A percentile compares a stretch with the other conserved stretches of the same genome.
Conservation (phyloP, 2,113 vertebrate species). For the Nerophis ophidion region DNA sequence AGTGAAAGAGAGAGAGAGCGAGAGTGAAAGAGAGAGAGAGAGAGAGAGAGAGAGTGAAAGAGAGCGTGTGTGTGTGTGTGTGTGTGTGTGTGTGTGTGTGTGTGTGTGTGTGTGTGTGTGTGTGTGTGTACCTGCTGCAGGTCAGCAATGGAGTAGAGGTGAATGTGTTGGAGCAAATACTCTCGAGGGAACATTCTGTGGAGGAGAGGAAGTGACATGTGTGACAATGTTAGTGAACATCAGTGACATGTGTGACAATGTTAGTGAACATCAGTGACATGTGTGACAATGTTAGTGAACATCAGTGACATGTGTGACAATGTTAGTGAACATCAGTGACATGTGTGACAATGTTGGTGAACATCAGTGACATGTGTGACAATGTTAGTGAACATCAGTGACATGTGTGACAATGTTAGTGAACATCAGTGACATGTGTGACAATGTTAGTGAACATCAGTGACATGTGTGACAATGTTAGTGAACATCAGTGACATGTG, state of each 20-base stretch:
- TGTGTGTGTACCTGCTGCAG: slow-evolving; percentile 84
- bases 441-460: no score
- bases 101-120: not conserved
- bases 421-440: not conserved
- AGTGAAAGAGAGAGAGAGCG: no score
- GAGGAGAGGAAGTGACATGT: slow-evolving; percentile 4
- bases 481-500: not conserved
- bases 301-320: not conserved
- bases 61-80: no score
- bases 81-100: no score
- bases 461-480: not conserved
- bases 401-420: not conserved
- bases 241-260: not conserved
- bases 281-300: no score
- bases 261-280: no score
- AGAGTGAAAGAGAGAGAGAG: no score
- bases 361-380: not conserved
- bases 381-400: no score
- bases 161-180: slow-evolving; percentile 95
- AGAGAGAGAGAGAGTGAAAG: no score
- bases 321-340: no score
- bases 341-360: no score
- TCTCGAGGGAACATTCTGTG: slow-evolving; percentile 94
- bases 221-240: no score
- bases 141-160: slow-evolving; percentile 92